phyloP scores from a whole-genome alignment of 2,888 invertebrate genomes.

The Silvanus unidentatus region DNA sequence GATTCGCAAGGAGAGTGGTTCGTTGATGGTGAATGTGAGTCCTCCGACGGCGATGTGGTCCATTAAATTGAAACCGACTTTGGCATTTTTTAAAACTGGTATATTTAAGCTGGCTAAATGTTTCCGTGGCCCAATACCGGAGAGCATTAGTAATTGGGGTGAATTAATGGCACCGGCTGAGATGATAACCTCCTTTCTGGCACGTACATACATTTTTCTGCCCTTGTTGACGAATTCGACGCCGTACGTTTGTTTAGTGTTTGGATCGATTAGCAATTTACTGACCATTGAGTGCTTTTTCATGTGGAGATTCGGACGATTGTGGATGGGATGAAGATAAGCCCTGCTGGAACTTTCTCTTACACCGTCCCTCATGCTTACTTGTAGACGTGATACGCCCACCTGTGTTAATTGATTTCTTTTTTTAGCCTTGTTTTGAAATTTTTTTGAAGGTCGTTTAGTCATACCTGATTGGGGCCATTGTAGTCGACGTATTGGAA shows the following conservation, averaged over 20 bases:
- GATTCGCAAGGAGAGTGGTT: constrained; percentile 44
- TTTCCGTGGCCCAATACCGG: constrained; percentile 51
- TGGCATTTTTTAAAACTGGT: constrained; percentile 48
- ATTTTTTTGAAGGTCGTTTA: constrained; percentile 16
- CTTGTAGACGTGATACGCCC: constrained; percentile 52
- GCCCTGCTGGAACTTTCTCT: constrained; percentile 50
- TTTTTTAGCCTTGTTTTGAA: background rate
- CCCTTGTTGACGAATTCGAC: constrained; percentile 45
- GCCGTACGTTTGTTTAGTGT: constrained; percentile 43
- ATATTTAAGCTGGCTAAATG: constrained; percentile 43
- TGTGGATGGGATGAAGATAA: constrained; percentile 47
- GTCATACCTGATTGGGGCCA: constrained; percentile 51
- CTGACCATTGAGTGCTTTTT: constrained; percentile 49
- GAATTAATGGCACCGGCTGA: constrained; percentile 62
- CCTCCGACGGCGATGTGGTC: constrained; percentile 60
- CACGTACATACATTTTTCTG: constrained; percentile 36
- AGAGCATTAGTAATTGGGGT: constrained; percentile 75
- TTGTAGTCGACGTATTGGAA: constrained; percentile 63
- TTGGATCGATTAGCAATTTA: constrained; percentile 44
- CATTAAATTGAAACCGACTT: constrained; percentile 51
- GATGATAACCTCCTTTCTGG: constrained; percentile 54
- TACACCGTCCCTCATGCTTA: constrained; percentile 48
- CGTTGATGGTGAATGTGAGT: constrained; percentile 58
- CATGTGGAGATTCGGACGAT: constrained; percentile 51
- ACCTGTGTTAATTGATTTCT: constrained; percentile 33